Conservation (phyloP, 2,888 invertebrate species). For the Tetheella fluctuosa region DNA sequence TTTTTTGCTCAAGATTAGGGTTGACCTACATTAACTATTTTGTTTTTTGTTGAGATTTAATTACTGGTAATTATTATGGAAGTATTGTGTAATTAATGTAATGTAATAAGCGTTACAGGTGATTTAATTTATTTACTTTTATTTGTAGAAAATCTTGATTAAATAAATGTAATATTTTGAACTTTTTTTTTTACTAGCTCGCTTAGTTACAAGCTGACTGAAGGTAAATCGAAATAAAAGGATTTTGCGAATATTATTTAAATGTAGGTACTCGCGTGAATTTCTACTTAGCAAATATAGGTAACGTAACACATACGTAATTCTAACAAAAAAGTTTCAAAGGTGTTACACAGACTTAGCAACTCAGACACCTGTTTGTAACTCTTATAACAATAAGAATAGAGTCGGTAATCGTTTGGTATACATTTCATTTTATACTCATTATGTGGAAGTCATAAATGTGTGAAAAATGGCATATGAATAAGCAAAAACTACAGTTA, state of each 20-base stretch:
- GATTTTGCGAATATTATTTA: conserved; percentile 9
- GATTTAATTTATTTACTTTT: too few relatives aligned
- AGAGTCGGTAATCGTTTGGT: conserved; percentile 19
- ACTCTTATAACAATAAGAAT: conserved; percentile 18
- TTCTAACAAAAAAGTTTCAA: conserved; percentile 18
- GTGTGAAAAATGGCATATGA: conserved; percentile 24
- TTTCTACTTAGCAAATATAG: conserved; percentile 25
- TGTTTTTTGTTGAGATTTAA: conserved; percentile 19
- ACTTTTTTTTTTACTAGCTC: too few relatives aligned
- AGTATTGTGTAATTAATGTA: too few relatives aligned
- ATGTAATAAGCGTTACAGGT: too few relatives aligned
- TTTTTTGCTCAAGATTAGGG: conserved; percentile 59
- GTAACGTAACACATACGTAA: conserved; percentile 24
- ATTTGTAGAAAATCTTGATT: too few relatives aligned
- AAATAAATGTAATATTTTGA: too few relatives aligned
- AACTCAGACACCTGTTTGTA: conserved; percentile 10
- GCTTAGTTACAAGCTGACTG: neutral
- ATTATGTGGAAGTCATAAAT: conserved; percentile 15
- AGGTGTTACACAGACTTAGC: neutral
- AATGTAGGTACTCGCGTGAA: conserved; percentile 12
- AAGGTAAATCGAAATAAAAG: neutral
- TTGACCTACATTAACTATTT: conserved; percentile 49
- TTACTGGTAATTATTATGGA: too few relatives aligned
- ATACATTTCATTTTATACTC: neutral
- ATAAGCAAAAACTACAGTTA: conserved; percentile 14